Conservation (phyloP, 1,140 invertebrate species). For the Drosophila lowei region DNA sequence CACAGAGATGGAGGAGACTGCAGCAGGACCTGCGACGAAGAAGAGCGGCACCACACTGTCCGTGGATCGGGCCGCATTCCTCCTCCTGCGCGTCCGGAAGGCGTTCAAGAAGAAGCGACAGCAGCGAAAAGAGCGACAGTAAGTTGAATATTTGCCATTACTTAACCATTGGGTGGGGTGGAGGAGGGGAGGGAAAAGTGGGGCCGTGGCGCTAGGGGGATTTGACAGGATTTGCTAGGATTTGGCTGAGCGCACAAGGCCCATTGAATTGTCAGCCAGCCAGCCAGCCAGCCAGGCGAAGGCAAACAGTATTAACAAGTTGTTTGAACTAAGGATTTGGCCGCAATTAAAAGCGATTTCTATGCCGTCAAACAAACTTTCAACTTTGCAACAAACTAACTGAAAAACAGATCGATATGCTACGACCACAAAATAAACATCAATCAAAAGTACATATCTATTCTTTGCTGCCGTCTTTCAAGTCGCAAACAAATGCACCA, state of each 20-base stretch:
- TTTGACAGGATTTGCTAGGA: constrained; percentile 33
- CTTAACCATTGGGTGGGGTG: constrained; percentile 34
- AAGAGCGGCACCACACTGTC: constrained; percentile 85
- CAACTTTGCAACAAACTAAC: background rate
- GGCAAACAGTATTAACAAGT: constrained; percentile 50
- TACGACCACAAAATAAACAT: constrained; percentile 3
- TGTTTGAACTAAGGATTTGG: constrained; percentile 39
- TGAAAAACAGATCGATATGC: constrained; percentile 2
- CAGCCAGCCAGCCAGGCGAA: constrained; percentile 14
- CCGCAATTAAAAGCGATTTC: constrained; percentile 46
- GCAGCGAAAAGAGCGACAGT: constrained; percentile 92
- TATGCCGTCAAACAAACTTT: constrained; percentile 8
- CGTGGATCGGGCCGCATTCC: constrained; percentile 93
- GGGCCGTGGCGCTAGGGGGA: background rate
- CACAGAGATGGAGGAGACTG: constrained; percentile 64
- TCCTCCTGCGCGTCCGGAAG: constrained; percentile 92
- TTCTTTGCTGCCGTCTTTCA: too few relatives aligned
- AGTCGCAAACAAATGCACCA: too few relatives aligned
- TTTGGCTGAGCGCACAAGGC: constrained; percentile 16
- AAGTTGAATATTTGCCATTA: constrained; percentile 80
- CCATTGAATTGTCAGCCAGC: constrained; percentile 32
- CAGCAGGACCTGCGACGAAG: constrained; percentile 52
- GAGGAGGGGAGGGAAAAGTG: too few relatives aligned
- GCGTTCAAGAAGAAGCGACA: constrained; percentile 95
- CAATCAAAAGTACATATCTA: background rate